Evolutionary conservation across 2,797 vertebrate genomes (phyloP), one percentile per base, ranked within the genome.

Genomic region (Calcarius lapponicus): DNA sequence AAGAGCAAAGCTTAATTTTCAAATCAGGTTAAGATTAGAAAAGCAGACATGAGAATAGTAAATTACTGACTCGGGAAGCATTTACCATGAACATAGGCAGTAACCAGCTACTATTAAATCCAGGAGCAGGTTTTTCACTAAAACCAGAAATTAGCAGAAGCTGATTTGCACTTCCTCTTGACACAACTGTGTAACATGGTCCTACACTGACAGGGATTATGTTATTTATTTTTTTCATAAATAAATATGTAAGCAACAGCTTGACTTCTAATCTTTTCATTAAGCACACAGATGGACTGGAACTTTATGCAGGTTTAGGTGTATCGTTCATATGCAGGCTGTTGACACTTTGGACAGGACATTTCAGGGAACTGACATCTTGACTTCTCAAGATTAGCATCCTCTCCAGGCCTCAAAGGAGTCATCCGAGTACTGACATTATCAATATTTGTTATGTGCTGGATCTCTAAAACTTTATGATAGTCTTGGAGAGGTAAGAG

Each of bases 1-100:
- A 96, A 96, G 62, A 96, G 29, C 34, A 79, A 85, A 88, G 38
- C 40, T 67, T 92, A 76, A 94, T 90, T 96, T 95, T 88, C 36
- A 76, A 80, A 90, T 90, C 48, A 80, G 66, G 58, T 90, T 93
- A 83, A 81, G 85, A 96, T 94, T 94, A 96, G 92, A 95, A 92
- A 91, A 93, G 64, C 86, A 95, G 89, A 92, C 79, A 34, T 69
- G 53, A 93, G 56, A 92, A 82, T 11, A 67, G 73, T 56, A 80
- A 84, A 86, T 38, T 85, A 91, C 50, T 93, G 84, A 84, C 53
- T 93, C 38, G 53, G 58, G 72, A 96, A 92, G 53, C 71, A 72
- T 80, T 66, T 80, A 74, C 58, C 38, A 75, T 7, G 53, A 81
- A 57, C 1, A 6, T 3, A 42, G 43, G 45, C 48, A 90, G 57